phyloP scores from a whole-genome alignment of 2,113 vertebrate species.

The Sterna hirundo region DNA sequence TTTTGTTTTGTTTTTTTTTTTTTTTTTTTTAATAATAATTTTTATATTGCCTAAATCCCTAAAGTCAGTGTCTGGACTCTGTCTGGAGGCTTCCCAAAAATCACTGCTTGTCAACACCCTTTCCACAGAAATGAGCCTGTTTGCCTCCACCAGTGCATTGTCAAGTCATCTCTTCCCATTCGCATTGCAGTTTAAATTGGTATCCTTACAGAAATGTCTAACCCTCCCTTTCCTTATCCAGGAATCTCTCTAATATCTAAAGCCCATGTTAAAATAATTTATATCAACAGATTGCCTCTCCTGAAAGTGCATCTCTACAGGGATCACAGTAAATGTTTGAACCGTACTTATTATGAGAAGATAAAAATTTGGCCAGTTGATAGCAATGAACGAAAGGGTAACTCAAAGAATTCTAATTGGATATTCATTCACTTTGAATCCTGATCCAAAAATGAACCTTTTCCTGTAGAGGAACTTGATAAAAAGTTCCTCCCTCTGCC shows the following conservation, averaged over 20 bases:
- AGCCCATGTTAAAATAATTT: neutral
- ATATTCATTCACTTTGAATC: neutral
- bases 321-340: neutral
- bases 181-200: neutral
- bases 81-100: constrained; percentile 61
- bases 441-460: neutral
- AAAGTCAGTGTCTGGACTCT: constrained; percentile 39
- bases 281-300: neutral
- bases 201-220: neutral
- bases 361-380: neutral
- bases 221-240: neutral
- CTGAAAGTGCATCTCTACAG: neutral
- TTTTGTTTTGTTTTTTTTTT: no score
- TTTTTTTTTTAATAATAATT: constrained; percentile 52
- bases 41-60: constrained; percentile 64
- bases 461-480: neutral
- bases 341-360: neutral
- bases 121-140: constrained; percentile 32
- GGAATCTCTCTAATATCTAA: neutral
- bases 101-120: constrained; percentile 51
- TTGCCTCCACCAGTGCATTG: neutral
- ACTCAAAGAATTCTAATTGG: neutral
- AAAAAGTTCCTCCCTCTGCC: neutral
- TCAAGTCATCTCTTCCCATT: constrained; percentile 4
- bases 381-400: neutral